Percentiles rank a stretch among this genome's conserved stretches.
Evolutionary conservation across 30 jellyfish, hydroid and myxozoan genomes (phyloP).

Genomic region (Cassiopea xamachana): DNA sequence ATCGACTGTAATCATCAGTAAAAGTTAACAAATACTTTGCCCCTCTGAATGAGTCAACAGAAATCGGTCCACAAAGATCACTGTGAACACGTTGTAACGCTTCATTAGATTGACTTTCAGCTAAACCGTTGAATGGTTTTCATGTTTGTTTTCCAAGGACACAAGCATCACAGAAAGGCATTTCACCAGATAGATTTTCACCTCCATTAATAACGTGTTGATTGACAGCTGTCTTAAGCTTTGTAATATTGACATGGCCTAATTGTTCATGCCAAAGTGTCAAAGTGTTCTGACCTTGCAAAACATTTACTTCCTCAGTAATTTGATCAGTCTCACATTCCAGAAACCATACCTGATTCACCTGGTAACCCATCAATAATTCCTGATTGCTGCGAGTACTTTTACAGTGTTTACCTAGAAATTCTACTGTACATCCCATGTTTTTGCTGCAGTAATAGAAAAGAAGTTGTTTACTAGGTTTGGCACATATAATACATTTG

Average conservation of each 20-base stretch:
- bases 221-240: constrained; percentile 15
- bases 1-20: constrained; percentile 14
- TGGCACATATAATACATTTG: constrained; percentile 37
- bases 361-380: constrained; percentile 36
- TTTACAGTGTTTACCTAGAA: not conserved
- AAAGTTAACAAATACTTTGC: constrained; percentile 27
- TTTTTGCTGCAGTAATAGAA: constrained; percentile 43
- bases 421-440: constrained; percentile 29
- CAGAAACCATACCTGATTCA: constrained; percentile 37
- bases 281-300: constrained; percentile 25
- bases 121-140: not conserved
- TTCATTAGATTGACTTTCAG: constrained; percentile 3
- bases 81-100: constrained; percentile 21
- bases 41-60: constrained; percentile 33
- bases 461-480: constrained; percentile 19
- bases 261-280: constrained; percentile 35
- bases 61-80: constrained; percentile 39
- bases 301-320: constrained; percentile 25
- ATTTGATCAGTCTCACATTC: constrained; percentile 13
- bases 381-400: not conserved
- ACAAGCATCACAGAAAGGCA: constrained; percentile 40
- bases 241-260: constrained; percentile 26
- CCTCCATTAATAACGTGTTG: constrained; percentile 6
- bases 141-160: constrained; percentile 18
- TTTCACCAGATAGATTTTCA: constrained; percentile 23